Conservation (phyloP, 1,140 invertebrate species). For the Macrobrachium nipponense region DNA sequence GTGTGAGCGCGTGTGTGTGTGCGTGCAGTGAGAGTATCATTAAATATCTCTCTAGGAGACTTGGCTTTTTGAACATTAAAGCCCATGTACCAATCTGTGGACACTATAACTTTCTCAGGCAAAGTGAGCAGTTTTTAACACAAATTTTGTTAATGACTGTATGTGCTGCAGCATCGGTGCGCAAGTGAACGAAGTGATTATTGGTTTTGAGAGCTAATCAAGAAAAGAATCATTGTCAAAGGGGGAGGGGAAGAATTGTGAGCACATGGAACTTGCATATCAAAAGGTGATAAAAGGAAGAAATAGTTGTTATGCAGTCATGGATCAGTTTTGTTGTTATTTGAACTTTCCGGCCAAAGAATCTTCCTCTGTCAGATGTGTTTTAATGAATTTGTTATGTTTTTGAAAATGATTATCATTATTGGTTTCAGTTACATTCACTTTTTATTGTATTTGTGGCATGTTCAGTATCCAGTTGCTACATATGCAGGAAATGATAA, state of each 20-base stretch:
- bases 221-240: conserved; percentile 6
- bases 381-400: conserved; percentile 1
- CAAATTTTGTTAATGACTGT: conserved; percentile 11
- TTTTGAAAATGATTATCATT: not conserved
- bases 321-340: not conserved
- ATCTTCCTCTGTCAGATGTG: not conserved
- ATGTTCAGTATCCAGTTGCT: not conserved
- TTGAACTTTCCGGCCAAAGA: conserved; percentile 57
- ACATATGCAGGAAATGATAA: conserved; percentile 12
- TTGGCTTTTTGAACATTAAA: no score
- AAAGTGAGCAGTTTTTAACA: conserved; percentile 47
- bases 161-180: conserved; percentile 49
- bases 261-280: conserved; percentile 49
- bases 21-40: conserved; percentile 22
- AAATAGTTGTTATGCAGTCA: conserved; percentile 22
- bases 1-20: not conserved
- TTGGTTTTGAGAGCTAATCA: conserved; percentile 42
- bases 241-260: conserved; percentile 10
- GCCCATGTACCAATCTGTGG: conserved; percentile 50
- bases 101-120: conserved; percentile 56
- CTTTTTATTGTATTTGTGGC: no score
- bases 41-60: no score
- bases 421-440: no score
- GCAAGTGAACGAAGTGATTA: conserved; percentile 32
- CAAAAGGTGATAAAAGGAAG: conserved; percentile 33